Evolutionary conservation across 2,888 invertebrate species (phyloP), one percentile per base, ranked within the genome.

Genomic region (Salpingus planirostris): DNA sequence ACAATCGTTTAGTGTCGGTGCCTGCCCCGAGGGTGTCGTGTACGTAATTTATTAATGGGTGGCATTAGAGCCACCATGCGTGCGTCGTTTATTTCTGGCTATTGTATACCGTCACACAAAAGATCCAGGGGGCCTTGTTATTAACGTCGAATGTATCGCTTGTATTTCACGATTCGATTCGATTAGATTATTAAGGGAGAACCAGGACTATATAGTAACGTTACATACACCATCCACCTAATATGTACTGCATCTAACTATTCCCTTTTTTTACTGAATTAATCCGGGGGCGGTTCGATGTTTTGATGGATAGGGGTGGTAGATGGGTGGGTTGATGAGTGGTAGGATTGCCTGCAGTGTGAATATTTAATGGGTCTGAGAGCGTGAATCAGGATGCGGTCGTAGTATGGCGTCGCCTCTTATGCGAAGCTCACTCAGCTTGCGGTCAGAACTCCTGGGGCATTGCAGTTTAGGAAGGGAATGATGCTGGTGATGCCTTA

Each of bases 41-140:
- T 54, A 52, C 54, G 60, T 64, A 62, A 65, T 65, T 65, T 65
- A 65, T 65, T 63, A 63, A 64, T 62, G 62, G 60, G 55, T 51
- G 59, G 57, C 54, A 60, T 61, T 61, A 62, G 59, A 54, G 42
- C 46, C 55, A 52, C 47, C 50, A 44, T 52, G 50, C 55, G 49
- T 53, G 50, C 55, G 58, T 59, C 60, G 59, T 60, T 60, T 60
- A 58, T 59, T 60, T 55, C 54, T n/a, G 53, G 50, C 50, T 52
- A 49, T 34, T 42, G 38, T 36, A 32, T 31, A 39, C 41, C 28
- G 38, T 47, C 47, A 59, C 58, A 60, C 59, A n/a, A 56, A 57
- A 58, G 57, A 54, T 14, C 43, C 45, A 47, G 38, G 52, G 49
- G 50, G 46, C 47, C 49, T 49, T 51, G 49, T 53, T 53, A 53